Evolutionary conservation across 2,113 vertebrate species (phyloP).

Genomic region (Raphicerus campestris): DNA sequence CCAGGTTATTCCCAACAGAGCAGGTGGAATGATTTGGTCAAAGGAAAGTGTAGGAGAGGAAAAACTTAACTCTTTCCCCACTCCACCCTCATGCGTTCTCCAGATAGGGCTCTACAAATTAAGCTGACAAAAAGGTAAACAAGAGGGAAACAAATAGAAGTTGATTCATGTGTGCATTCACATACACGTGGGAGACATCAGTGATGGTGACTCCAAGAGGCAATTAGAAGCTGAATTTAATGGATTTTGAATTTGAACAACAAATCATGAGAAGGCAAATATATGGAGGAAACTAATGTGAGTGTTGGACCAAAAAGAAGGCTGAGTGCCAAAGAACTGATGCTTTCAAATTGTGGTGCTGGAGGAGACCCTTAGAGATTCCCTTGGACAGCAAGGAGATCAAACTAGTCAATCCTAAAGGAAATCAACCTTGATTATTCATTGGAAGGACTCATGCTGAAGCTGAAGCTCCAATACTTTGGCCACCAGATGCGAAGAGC

Average conservation of each 20-base stretch:
- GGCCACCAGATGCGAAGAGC: neutral
- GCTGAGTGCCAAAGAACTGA: neutral
- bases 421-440: neutral
- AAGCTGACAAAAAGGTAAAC: neutral
- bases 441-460: neutral
- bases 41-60: neutral
- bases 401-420: neutral
- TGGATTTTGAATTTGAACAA: neutral
- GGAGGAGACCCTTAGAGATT: neutral
- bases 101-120: neutral
- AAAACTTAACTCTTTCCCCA: neutral
- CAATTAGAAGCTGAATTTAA: neutral
- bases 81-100: neutral
- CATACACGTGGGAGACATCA: neutral
- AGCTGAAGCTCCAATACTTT: neutral
- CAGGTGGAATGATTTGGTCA: neutral
- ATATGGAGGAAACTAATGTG: neutral
- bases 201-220: neutral
- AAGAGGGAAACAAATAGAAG: neutral
- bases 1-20: neutral
- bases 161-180: neutral
- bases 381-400: neutral
- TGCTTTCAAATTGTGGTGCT: neutral
- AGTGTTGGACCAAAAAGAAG: neutral
- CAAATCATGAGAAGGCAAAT: neutral